Evolutionary conservation across 2,888 invertebrate species (phyloP).

Genomic region (Sminthurinus aureus): DNA sequence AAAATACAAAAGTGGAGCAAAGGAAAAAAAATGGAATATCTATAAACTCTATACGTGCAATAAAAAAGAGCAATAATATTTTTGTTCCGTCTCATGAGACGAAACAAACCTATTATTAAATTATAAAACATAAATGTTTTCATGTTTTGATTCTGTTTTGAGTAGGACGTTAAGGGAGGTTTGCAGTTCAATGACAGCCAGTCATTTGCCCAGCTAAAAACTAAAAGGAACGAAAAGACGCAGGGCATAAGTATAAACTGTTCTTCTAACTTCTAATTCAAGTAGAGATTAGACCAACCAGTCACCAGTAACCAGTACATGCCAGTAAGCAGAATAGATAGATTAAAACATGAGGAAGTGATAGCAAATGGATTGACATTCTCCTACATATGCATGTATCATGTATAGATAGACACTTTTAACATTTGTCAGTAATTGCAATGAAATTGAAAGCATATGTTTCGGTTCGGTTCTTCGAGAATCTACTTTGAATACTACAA

Average conservation of each 20-base stretch:
- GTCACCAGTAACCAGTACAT: too few species aligned
- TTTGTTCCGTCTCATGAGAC: not conserved
- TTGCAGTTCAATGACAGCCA: slow-evolving; percentile 14
- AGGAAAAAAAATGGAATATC: too few species aligned
- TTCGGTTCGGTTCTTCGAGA: not conserved
- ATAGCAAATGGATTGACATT: slow-evolving; percentile 7
- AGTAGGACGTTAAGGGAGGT: too few species aligned
- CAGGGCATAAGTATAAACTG: too few species aligned
- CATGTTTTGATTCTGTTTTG: too few species aligned
- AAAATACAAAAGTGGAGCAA: too few species aligned
- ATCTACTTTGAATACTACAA: not conserved
- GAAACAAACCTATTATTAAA: too few species aligned
- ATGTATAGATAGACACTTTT: not conserved
- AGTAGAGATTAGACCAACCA: not conserved
- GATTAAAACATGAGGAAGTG: slow-evolving; percentile 7
- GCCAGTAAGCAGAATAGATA: too few species aligned
- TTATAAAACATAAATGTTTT: too few species aligned
- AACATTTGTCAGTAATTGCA: not conserved
- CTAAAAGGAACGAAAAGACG: too few species aligned
- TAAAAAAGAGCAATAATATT: not conserved
- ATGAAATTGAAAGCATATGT: slow-evolving; percentile 27
- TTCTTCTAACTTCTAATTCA: not conserved
- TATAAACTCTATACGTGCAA: too few species aligned
- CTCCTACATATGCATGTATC: slow-evolving; percentile 5
- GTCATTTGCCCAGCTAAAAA: not conserved